These are phyloP conservation scores for Tridacna crocea DNA, from an alignment of 2,888 invertebrate species.

Conservation along the genomic window DNA sequence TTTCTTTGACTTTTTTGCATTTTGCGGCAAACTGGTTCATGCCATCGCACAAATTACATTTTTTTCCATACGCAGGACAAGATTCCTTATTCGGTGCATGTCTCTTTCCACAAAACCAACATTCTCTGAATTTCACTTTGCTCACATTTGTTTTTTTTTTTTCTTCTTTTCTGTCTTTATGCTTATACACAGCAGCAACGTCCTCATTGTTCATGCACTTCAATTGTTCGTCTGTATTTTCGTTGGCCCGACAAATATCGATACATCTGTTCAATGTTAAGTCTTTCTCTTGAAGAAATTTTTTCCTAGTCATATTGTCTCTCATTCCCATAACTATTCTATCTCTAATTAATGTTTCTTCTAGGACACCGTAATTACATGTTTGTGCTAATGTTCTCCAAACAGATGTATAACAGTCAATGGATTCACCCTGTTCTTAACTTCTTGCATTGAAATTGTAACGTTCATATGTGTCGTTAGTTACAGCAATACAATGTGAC, in stretches of 20 bases:
- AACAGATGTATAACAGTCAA: not conserved
- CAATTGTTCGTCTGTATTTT: slow-evolving; percentile 38
- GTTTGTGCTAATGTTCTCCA: slow-evolving; percentile 19
- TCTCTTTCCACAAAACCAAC: slow-evolving; percentile 31
- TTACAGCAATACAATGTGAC: not conserved
- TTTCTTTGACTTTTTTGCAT: slow-evolving; percentile 1
- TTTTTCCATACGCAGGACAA: slow-evolving; percentile 30
- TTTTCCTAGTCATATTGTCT: slow-evolving; percentile 37
- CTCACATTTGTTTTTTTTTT: too few species aligned
- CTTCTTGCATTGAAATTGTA: slow-evolving; percentile 13
- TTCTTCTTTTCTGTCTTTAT: not conserved
- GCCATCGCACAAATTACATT: slow-evolving; percentile 9
- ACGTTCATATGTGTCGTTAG: slow-evolving; percentile 33
- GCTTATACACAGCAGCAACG: slow-evolving; percentile 12
- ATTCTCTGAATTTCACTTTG: not conserved
- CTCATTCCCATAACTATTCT: slow-evolving; percentile 38
- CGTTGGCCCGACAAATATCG: slow-evolving; percentile 38
- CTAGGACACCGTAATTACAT: not conserved
- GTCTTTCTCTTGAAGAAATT: slow-evolving; percentile 32
- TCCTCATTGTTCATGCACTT: slow-evolving; percentile 38
- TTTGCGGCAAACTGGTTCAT: slow-evolving; percentile 27
- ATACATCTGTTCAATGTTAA: slow-evolving; percentile 32
- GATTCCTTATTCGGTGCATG: not conserved
- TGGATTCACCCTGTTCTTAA: not conserved
- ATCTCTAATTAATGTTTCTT: slow-evolving; percentile 34